Evolutionary conservation across 2,113 vertebrate genomes (phyloP).

Genomic region (Ailurus styani): DNA sequence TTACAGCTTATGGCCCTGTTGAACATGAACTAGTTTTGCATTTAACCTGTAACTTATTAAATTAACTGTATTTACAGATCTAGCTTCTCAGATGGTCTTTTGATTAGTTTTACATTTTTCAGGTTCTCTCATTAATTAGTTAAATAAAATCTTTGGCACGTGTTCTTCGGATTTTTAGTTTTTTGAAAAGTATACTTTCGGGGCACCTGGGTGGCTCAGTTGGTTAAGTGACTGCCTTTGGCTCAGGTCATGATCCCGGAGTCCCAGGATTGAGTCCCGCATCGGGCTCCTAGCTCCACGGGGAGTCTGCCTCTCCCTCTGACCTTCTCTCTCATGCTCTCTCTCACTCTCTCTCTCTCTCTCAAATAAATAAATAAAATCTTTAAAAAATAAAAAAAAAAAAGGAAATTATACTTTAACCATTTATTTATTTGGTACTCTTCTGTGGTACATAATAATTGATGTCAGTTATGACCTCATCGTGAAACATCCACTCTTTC

Average conservation of each 20-base stretch:
- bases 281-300: no score
- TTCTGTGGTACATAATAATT: background rate
- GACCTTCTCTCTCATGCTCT: no score
- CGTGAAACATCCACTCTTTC: background rate
- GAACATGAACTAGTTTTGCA: background rate
- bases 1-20: background rate
- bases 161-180: background rate
- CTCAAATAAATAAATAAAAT: no score
- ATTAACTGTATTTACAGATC: background rate
- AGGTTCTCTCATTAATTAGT: background rate
- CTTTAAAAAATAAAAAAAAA: no score
- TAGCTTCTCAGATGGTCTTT: background rate
- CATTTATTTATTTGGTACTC: background rate
- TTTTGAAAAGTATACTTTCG: background rate
- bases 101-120: background rate
- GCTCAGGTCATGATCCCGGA: no score
- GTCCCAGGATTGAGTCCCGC: no score
- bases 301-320: no score
- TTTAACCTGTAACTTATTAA: background rate
- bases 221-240: no score
- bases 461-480: background rate
- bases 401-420: background rate
- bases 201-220: no score
- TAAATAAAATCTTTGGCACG: background rate
- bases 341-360: no score